Percentiles rank a stretch among this genome's conserved stretches.
phyloP scores from a whole-genome alignment of 2,888 invertebrate genomes.

The Campoletis raptor region DNA sequence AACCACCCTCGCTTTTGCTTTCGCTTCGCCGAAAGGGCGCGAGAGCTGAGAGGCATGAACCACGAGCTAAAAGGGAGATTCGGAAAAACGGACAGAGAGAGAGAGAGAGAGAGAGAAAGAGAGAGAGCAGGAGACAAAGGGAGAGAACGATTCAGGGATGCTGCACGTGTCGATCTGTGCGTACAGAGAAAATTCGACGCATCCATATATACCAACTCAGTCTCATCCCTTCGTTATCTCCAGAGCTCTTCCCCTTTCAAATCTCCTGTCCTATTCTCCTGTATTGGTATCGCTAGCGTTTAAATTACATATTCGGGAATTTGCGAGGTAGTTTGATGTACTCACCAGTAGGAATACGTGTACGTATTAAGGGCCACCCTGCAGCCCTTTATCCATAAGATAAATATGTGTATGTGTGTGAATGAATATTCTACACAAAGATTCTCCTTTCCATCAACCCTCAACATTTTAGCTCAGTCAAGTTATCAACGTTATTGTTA shows the following conservation, averaged over 20 bases:
- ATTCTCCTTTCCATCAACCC: constrained; percentile 16
- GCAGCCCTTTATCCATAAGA: constrained; percentile 12
- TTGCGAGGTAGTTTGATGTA: constrained; percentile 57
- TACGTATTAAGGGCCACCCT: constrained; percentile 21
- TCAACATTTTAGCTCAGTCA: constrained; percentile 43
- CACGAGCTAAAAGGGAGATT: constrained; percentile 36
- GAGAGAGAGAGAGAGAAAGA: constrained; percentile 3
- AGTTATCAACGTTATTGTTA: constrained; percentile 44
- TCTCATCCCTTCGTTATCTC: constrained; percentile 56
- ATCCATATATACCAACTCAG: constrained; percentile 27
- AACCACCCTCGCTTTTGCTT: constrained; percentile 69
- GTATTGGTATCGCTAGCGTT: constrained; percentile 58
- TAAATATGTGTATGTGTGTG: neutral
- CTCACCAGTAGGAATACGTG: constrained; percentile 44
- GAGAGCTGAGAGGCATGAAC: constrained; percentile 62
- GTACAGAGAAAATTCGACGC: constrained; percentile 61
- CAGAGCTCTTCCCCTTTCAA: constrained; percentile 1
- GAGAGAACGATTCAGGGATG: constrained; percentile 23
- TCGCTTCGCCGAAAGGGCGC: constrained; percentile 65
- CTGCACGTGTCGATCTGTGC: constrained; percentile 77
- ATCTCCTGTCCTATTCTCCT: constrained; percentile 35
- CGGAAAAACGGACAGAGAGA: constrained; percentile 11
- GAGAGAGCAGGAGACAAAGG: neutral
- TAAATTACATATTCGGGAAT: constrained; percentile 65
- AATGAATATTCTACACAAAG: constrained; percentile 23